A percentile compares a stretch with the other conserved stretches of the same genome.
phyloP scores from a whole-genome alignment of 2,113 vertebrate species.

The Cephalopholis sonnerati region DNA sequence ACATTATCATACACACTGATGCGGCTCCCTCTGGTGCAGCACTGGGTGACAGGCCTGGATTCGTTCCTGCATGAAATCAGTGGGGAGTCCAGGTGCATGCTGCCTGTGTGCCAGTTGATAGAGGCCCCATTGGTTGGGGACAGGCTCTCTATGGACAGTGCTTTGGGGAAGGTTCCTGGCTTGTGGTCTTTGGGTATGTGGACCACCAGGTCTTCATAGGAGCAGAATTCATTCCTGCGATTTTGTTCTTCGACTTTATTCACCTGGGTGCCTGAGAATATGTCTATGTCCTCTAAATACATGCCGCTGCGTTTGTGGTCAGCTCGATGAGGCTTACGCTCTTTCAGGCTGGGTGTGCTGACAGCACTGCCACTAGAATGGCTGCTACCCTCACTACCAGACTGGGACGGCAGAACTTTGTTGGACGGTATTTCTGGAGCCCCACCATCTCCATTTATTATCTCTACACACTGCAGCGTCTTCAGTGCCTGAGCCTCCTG shows the following conservation, averaged over 20 bases:
- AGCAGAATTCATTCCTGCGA: constrained; percentile 90
- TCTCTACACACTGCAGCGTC: constrained; percentile 86
- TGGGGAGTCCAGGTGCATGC: constrained; percentile 84
- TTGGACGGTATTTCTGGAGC: constrained; percentile 61
- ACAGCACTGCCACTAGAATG: constrained; percentile 87
- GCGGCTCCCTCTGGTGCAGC: constrained; percentile 92
- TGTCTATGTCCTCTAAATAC: constrained; percentile 94
- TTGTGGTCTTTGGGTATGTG: constrained; percentile 98
- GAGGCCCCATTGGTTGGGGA: constrained; percentile 86
- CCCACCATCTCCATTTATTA: constrained; percentile 85
- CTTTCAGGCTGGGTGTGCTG: constrained; percentile 89
- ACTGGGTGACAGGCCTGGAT: constrained; percentile 82
- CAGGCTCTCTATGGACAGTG: constrained; percentile 96
- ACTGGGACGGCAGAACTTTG: constrained; percentile 76
- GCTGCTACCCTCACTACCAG: constrained; percentile 88
- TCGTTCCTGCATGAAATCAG: constrained; percentile 81
- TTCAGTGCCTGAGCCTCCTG: constrained; percentile 88
- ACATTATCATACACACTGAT: constrained; percentile 91
- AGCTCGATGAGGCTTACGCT: constrained; percentile 87
- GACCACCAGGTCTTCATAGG: constrained; percentile 94
- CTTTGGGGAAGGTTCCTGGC: constrained; percentile 98
- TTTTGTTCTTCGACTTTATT: constrained; percentile 86
- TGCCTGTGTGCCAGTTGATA: constrained; percentile 89
- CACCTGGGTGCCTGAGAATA: constrained; percentile 85
- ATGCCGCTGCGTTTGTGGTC: constrained; percentile 92